Evolutionary conservation across 23 tunicate species (phyloP).

Genomic region (Aplidium turbinatum): DNA sequence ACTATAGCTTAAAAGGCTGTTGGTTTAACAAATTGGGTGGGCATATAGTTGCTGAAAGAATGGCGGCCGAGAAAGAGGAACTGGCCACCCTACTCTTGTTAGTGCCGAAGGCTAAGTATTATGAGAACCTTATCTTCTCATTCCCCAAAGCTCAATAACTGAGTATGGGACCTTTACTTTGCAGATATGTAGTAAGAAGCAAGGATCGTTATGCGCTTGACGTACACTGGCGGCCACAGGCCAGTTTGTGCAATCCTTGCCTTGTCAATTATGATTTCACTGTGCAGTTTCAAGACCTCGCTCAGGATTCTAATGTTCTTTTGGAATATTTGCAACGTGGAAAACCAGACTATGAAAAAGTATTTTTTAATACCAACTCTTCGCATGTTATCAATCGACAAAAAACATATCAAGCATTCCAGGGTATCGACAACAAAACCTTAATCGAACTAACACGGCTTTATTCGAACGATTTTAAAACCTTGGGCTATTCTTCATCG

Average conservation of each 20-base stretch:
- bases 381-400: constrained; percentile 7
- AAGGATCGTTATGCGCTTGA: too few species aligned
- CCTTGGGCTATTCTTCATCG: constrained; percentile 41
- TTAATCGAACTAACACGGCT: constrained; percentile 6
- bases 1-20: too few species aligned
- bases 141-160: too few species aligned
- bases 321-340: constrained; percentile 44
- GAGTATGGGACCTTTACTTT: too few species aligned
- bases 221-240: constrained; percentile 76
- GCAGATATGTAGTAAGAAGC: too few species aligned
- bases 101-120: too few species aligned
- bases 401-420: constrained; percentile 14
- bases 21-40: too few species aligned
- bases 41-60: too few species aligned
- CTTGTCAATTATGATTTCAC: constrained; percentile 59
- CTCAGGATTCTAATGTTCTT: constrained; percentile 42
- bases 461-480: constrained; percentile 38
- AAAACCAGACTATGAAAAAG: constrained; percentile 23
- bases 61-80: too few species aligned
- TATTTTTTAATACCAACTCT: constrained; percentile 13
- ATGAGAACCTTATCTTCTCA: too few species aligned
- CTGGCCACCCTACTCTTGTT: too few species aligned
- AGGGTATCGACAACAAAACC: neutral
- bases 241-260: constrained; percentile 66
- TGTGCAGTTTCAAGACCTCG: constrained; percentile 50